A percentile compares a stretch with the other conserved stretches of the same genome.
phyloP scores from a whole-genome alignment of 2,888 invertebrate genomes.

The Drosophila anomelani region DNA sequence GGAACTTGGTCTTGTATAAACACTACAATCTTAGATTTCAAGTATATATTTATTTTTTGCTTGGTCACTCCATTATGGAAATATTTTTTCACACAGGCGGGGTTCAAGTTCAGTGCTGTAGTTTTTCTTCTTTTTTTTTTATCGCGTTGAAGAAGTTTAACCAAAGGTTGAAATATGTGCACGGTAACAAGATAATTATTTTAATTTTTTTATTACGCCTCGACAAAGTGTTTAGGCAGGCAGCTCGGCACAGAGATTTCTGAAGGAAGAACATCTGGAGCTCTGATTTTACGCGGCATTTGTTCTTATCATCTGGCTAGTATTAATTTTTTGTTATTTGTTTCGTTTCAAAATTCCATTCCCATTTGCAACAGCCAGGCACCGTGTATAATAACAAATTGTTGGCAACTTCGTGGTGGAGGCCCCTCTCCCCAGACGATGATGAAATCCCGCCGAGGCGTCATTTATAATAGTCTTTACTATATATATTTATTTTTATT shows the following conservation, averaged over 20 bases:
- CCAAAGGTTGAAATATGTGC: slow-evolving; percentile 1
- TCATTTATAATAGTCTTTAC: slow-evolving; percentile 23
- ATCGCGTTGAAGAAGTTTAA: neutral
- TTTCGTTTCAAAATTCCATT: slow-evolving; percentile 11
- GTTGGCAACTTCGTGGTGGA: slow-evolving; percentile 9
- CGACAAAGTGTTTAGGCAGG: neutral
- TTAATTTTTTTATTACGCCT: neutral
- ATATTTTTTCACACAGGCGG: slow-evolving; percentile 3
- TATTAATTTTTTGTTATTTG: slow-evolving; percentile 2
- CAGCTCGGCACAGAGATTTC: neutral
- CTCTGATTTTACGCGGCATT: slow-evolving; percentile 47
- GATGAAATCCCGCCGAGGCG: slow-evolving; percentile 24
- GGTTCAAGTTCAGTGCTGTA: slow-evolving; percentile 26
- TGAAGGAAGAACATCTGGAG: slow-evolving; percentile 10
- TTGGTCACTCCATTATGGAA: slow-evolving; percentile 4
- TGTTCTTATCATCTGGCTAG: slow-evolving; percentile 19
- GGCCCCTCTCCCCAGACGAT: neutral
- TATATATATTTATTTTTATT: neutral
- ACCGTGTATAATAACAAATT: slow-evolving; percentile 18
- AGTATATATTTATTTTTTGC: neutral
- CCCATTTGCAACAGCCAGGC: slow-evolving; percentile 17
- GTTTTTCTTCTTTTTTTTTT: neutral
- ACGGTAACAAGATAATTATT: slow-evolving; percentile 11
- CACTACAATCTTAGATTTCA: slow-evolving; percentile 15
- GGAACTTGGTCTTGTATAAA: neutral